Conservation (phyloP, 1,140 invertebrate species). For the Zaprionus kolodkinae region DNA sequence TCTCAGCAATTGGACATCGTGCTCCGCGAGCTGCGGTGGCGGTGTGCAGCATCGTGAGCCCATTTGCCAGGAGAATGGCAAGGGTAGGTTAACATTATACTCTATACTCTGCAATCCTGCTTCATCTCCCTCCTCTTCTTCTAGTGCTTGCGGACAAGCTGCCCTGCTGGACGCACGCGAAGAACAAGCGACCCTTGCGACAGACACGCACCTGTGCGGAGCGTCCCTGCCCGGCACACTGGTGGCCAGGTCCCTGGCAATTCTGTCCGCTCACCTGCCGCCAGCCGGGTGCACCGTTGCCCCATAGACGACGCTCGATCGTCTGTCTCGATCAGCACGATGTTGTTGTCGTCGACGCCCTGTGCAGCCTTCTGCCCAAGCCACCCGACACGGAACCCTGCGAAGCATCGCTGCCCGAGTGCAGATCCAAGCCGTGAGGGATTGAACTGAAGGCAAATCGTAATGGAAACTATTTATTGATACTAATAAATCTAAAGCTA, state of each 20-base stretch:
- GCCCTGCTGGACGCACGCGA: constrained; percentile 87
- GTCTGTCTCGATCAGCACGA: constrained; percentile 90
- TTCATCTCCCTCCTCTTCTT: not conserved
- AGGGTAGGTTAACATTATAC: constrained; percentile 84
- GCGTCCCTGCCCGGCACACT: constrained; percentile 90
- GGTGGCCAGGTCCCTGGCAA: constrained; percentile 93
- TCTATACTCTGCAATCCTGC: not conserved
- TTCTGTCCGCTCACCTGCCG: constrained; percentile 90
- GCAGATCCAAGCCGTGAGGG: constrained; percentile 69
- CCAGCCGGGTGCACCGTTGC: constrained; percentile 79
- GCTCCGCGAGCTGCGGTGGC: constrained; percentile 93
- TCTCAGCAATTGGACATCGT: constrained; percentile 89
- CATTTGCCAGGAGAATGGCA: constrained; percentile 88
- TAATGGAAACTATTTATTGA: constrained; percentile 45
- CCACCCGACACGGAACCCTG: constrained; percentile 88
- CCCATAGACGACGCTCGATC: constrained; percentile 88
- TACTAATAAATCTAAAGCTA: constrained; percentile 43
- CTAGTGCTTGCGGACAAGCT: constrained; percentile 87
- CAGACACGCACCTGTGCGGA: constrained; percentile 88
- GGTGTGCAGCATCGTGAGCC: constrained; percentile 90
- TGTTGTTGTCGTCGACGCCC: constrained; percentile 88
- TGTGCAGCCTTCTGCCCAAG: constrained; percentile 86
- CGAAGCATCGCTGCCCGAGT: constrained; percentile 86
- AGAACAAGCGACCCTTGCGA: constrained; percentile 87
- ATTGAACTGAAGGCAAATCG: constrained; percentile 19